Percentiles rank a stretch among this genome's conserved stretches.
phyloP scores from a whole-genome alignment of 2,113 vertebrate species.

The Sceloporus undulatus region DNA sequence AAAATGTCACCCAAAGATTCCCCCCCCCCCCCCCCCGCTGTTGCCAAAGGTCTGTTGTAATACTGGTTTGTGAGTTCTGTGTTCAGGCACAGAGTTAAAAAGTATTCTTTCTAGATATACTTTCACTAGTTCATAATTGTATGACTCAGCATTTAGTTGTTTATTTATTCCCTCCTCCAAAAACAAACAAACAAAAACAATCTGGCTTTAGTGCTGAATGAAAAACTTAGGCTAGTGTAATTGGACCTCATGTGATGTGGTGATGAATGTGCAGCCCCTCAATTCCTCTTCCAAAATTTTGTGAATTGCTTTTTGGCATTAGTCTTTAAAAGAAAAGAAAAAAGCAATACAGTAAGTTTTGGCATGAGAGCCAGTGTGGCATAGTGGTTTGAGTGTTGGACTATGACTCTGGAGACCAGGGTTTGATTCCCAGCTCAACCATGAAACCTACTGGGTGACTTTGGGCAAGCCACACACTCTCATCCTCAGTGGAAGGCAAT shows the following conservation, averaged over 20 bases:
- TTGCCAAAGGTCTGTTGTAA: not conserved
- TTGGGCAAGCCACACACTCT: too few species aligned
- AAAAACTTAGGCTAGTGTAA: not conserved
- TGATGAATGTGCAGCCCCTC: not conserved
- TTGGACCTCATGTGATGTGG: fast-evolving
- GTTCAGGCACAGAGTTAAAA: not conserved
- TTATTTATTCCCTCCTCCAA: not conserved
- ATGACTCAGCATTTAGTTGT: not conserved
- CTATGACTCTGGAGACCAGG: too few species aligned
- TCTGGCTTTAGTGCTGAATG: not conserved
- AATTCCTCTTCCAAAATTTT: slow-evolving; percentile 7
- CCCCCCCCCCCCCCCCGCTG: too few species aligned
- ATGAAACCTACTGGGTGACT: too few species aligned
- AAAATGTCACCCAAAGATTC: too few species aligned
- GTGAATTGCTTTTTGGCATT: slow-evolving; percentile 13
- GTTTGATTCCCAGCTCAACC: too few species aligned
- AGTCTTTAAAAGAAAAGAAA: not conserved
- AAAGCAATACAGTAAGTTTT: too few species aligned
- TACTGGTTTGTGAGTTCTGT: not conserved
- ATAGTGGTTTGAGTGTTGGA: too few species aligned
- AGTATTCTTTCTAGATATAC: not conserved
- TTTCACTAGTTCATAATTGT: not conserved
- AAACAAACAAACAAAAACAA: not conserved
- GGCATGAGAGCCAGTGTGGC: too few species aligned
- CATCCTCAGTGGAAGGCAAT: too few species aligned